Evolutionary conservation across 2,797 vertebrate genomes (phyloP), one percentile per base, ranked within the genome.

Genomic region (Pantherophis vulpinus): DNA sequence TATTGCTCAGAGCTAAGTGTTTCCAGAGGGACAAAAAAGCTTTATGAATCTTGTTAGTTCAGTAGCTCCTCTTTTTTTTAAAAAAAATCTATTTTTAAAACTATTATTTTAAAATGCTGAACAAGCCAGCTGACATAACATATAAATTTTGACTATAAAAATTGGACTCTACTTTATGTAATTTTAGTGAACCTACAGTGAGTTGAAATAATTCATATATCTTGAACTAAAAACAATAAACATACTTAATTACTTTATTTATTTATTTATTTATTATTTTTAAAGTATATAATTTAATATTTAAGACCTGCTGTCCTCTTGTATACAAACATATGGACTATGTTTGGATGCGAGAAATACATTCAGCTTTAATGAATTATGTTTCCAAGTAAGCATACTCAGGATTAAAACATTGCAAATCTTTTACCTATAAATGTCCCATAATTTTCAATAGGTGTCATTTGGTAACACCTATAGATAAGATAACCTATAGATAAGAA

Each of bases 121-220:
- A 87, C 92, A 58, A 93, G 94, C 88, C 83, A 18, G 91, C 94
- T 56, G 90, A 16, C 90, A 58, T 58, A 79, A 92, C 90, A 94
- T 74, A 56, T 91, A 93, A 93, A 70, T 94, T 95, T 91, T 91
- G 90, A 94, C 94, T 94, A 96, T 95, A 95, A 94, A 91, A 94
- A 92, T 92, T 95, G 91, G 56, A 95, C 93, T 42, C 42, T 79
- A 74, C 32, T 86, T 54, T 74, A 27, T 54, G 20, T 88, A 56
- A 60, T 92, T 27, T 54, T 18, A 93, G 42, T 70, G 74, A 37
- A 27, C 60, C 83, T 60, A 16, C 55, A 74, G 6, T 70, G 66
- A 70, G 10, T 25, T 56, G 32, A 79, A 89, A 51, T 20, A 63
- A 25, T 90, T 92, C 20, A 60, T n/a, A 74, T 3, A 27, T 51